Evolutionary conservation across 2,113 vertebrate genomes (phyloP).

Genomic region (Brachionichthys hirsutus): DNA sequence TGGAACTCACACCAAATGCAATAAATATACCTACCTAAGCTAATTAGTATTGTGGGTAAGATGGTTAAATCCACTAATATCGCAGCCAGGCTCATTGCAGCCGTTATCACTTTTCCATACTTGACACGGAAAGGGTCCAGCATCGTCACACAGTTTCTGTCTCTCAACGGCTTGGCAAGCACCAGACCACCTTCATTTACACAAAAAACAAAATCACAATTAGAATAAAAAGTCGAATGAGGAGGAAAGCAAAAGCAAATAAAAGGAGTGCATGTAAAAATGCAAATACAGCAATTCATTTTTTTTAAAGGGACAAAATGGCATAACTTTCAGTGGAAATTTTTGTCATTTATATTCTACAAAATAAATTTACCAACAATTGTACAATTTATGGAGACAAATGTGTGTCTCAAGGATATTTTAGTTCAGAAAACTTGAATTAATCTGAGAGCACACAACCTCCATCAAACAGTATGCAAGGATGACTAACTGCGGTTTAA

Average conservation of each 20-base stretch:
- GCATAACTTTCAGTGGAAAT: no score
- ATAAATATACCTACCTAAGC: background rate
- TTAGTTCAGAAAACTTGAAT: no score
- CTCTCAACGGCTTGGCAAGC: slow-evolving; percentile 29
- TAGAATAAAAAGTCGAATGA: background rate
- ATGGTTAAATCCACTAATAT: background rate
- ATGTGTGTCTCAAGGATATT: no score
- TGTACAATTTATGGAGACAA: no score
- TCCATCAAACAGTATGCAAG: no score
- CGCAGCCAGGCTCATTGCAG: background rate
- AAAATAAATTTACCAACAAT: no score
- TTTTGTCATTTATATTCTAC: no score
- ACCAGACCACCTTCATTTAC: slow-evolving; percentile 2
- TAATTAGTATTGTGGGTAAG: background rate
- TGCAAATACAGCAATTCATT: no score
- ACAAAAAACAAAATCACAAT: background rate
- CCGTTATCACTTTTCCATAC: slow-evolving; percentile 26
- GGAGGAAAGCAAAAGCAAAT: background rate
- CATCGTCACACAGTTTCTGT: slow-evolving; percentile 21
- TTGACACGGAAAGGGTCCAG: slow-evolving; percentile 33
- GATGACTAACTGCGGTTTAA: no score
- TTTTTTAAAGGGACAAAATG: no score
- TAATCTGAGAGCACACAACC: no score
- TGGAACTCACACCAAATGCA: background rate
- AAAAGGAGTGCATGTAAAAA: no score